Evolutionary conservation across 2,797 vertebrate species (phyloP).

Genomic region (Amniataba percoides): DNA sequence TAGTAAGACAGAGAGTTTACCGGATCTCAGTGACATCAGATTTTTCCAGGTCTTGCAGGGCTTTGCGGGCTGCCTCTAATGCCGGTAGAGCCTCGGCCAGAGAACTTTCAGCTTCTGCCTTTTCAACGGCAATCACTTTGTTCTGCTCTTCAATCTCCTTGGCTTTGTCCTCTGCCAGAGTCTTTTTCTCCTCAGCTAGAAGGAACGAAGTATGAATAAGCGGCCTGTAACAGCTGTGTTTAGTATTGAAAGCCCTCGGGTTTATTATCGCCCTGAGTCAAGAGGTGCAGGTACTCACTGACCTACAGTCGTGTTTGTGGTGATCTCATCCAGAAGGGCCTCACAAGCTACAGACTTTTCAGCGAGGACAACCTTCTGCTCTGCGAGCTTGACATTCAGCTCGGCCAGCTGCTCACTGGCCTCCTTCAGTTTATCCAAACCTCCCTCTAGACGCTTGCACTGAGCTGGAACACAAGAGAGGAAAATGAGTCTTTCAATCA

Average conservation of each 20-base stretch:
- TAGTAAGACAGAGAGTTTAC: conserved; percentile 71
- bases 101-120: conserved; percentile 91
- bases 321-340: conserved; percentile 89
- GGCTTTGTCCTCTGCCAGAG: conserved; percentile 93
- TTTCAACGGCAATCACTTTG: conserved; percentile 92
- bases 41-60: conserved; percentile 95
- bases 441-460: conserved; percentile 92
- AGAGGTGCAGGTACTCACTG: conserved; percentile 62
- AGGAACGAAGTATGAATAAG: background rate
- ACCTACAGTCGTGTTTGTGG: conserved; percentile 90
- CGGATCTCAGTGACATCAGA: conserved; percentile 97
- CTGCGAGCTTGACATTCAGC: conserved; percentile 93
- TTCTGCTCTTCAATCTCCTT: conserved; percentile 95
- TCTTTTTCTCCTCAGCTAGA: conserved; percentile 94
- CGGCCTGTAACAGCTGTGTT: conserved; percentile 13
- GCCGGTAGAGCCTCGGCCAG: conserved; percentile 93
- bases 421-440: conserved; percentile 95
- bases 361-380: conserved; percentile 93
- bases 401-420: conserved; percentile 91
- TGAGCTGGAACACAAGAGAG: conserved; percentile 83
- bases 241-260: background rate
- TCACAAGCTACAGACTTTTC: conserved; percentile 94
- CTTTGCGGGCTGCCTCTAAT: conserved; percentile 91
- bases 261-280: background rate
- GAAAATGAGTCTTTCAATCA: conserved; percentile 18